A percentile compares a stretch with the other conserved stretches of the same genome.
Conservation (phyloP, 2,888 invertebrate genomes). For the Boloria euphrosyne region DNA sequence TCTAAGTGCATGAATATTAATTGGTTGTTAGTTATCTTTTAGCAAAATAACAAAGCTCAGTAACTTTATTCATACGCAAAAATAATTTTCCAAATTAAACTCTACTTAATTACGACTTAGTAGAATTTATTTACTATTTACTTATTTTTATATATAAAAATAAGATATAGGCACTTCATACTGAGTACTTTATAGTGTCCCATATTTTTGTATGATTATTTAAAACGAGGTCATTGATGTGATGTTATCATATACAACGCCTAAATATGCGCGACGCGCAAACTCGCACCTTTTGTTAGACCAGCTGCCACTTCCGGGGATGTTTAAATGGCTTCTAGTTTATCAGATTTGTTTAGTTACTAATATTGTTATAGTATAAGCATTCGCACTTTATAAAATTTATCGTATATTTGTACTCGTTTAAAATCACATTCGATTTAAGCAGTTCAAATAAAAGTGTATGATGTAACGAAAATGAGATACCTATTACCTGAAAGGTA, state of each 20-base stretch:
- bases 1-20: constrained; percentile 38
- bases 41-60: too few relatives aligned
- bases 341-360: constrained; percentile 35
- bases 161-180: too few relatives aligned
- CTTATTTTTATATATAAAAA: too few relatives aligned
- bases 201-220: background rate
- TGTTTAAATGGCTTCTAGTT: constrained; percentile 27
- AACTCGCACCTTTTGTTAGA: constrained; percentile 40
- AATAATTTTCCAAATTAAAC: too few relatives aligned
- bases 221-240: background rate
- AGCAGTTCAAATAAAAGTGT: too few relatives aligned
- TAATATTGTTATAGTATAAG: background rate
- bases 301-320: constrained; percentile 46
- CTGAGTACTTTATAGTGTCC: too few relatives aligned
- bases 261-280: constrained; percentile 12
- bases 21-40: background rate
- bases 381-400: background rate
- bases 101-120: too few relatives aligned
- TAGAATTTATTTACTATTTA: too few relatives aligned
- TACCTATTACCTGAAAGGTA: too few relatives aligned
- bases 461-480: too few relatives aligned
- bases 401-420: background rate
- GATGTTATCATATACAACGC: constrained; percentile 6
- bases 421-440: too few relatives aligned
- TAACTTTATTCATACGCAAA: too few relatives aligned